These are phyloP conservation scores for Erinaceus europaeus DNA, from an alignment of 2,113 vertebrate genomes.

Conservation along the genomic window DNA sequence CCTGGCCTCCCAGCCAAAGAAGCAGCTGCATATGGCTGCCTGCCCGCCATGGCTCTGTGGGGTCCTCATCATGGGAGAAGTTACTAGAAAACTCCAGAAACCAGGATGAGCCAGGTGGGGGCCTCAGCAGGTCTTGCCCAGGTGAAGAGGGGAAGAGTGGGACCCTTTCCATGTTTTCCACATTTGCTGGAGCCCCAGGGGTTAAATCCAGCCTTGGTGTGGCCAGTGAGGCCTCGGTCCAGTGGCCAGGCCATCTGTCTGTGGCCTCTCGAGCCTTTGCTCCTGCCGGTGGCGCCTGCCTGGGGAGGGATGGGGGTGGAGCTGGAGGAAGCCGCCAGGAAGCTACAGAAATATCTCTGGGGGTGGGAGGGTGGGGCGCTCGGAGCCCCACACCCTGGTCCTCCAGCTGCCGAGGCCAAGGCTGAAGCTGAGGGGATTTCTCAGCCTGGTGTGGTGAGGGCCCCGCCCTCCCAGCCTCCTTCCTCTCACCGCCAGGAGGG, in stretches of 20 bases:
- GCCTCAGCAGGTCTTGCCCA: neutral
- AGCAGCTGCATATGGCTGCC: neutral
- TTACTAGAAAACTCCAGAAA: neutral
- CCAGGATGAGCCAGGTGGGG: neutral
- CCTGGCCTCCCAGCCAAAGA: neutral
- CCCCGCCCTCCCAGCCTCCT: neutral
- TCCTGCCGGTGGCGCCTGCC: neutral
- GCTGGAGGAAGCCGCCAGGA: neutral
- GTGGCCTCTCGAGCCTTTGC: neutral
- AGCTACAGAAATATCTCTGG: constrained; percentile 44
- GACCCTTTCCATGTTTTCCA: neutral
- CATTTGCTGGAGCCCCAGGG: neutral
- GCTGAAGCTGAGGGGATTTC: neutral
- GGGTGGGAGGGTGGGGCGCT: neutral
- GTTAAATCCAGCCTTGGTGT: neutral
- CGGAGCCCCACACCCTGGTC: neutral
- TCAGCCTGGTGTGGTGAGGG: neutral
- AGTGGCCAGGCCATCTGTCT: rapidly evolving
- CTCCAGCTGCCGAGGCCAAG: neutral
- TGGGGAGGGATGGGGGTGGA: neutral
- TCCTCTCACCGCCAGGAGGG: neutral
- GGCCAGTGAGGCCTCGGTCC: no score
- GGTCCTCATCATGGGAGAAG: neutral
- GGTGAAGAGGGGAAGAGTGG: neutral
- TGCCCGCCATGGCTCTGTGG: neutral